Evolutionary conservation across 2,113 vertebrate species (phyloP).

Genomic region (Dryoscopus gambensis): DNA sequence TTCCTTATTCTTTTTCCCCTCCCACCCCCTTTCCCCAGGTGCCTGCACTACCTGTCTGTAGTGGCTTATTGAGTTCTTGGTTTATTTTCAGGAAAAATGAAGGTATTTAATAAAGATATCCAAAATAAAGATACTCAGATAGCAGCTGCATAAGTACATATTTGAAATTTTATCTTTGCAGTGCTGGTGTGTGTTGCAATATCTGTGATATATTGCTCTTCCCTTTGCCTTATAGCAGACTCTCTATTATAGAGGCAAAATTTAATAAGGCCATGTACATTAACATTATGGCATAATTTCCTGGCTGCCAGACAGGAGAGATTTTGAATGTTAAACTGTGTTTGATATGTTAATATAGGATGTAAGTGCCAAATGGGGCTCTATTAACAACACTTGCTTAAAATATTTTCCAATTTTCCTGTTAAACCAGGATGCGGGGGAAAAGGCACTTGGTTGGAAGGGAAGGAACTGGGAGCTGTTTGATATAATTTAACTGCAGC

Average conservation of each 20-base stretch:
- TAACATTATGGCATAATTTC: constrained; percentile 54
- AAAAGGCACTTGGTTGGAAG: neutral
- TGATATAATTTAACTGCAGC: neutral
- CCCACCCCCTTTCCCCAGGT: neutral
- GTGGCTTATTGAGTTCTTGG: neutral
- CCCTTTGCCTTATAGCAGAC: constrained; percentile 17
- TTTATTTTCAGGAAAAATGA: neutral
- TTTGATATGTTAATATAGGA: constrained; percentile 45
- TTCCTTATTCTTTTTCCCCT: neutral
- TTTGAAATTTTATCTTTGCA: constrained; percentile 1
- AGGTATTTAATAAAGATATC: neutral
- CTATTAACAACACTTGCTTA: constrained; percentile 44
- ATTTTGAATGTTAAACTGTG: constrained; percentile 52
- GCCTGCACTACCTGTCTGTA: neutral
- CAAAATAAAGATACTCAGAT: neutral
- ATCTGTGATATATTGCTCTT: constrained; percentile 4
- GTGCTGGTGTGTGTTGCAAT: neutral
- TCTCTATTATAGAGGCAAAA: constrained; percentile 36
- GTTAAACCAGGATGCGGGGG: neutral
- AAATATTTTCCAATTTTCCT: constrained; percentile 25
- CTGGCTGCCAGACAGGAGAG: constrained; percentile 39
- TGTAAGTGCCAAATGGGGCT: constrained; percentile 31
- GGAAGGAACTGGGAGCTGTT: neutral
- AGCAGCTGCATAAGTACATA: neutral
- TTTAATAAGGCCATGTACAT: constrained; percentile 54